Conservation (phyloP, 2,888 invertebrate genomes). For the Drosophila kambysellisi region DNA sequence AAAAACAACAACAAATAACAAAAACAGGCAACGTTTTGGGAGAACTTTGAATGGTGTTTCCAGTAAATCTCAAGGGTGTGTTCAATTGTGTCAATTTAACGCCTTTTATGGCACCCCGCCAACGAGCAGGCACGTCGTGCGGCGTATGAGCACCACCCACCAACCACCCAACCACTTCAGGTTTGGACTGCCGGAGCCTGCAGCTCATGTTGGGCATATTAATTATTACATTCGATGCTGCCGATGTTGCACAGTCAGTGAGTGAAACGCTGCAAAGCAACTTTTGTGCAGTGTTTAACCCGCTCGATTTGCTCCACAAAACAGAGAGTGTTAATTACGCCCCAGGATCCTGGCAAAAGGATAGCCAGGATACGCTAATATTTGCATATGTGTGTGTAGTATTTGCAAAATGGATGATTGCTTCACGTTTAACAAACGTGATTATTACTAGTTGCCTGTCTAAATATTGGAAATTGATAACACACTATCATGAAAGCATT, state of each 20-base stretch:
- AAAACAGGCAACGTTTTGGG: slow-evolving; percentile 14
- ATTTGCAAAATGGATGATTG: slow-evolving; percentile 62
- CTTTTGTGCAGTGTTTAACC: slow-evolving; percentile 62
- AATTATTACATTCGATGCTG: slow-evolving; percentile 67
- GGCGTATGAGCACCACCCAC: slow-evolving; percentile 4
- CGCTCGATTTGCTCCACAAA: slow-evolving; percentile 67
- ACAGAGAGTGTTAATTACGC: slow-evolving; percentile 71
- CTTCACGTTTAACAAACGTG: slow-evolving; percentile 69
- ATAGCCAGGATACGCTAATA: slow-evolving; percentile 7
- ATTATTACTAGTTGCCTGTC: slow-evolving; percentile 73
- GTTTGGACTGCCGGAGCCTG: slow-evolving; percentile 10
- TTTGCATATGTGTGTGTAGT: slow-evolving; percentile 14
- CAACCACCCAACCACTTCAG: slow-evolving; percentile 25
- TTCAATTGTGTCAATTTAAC: slow-evolving; percentile 82
- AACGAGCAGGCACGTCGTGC: slow-evolving; percentile 12
- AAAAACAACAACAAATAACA: slow-evolving; percentile 39
- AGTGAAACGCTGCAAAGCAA: slow-evolving; percentile 20
- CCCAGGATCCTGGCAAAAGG: slow-evolving; percentile 12
- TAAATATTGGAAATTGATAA: slow-evolving; percentile 78
- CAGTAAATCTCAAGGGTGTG: slow-evolving; percentile 74
- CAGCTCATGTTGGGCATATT: slow-evolving; percentile 73
- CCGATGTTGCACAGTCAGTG: slow-evolving; percentile 22
- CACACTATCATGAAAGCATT: slow-evolving; percentile 12
- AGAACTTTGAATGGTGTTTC: slow-evolving; percentile 40
- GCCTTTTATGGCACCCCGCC: slow-evolving; percentile 71